Evolutionary conservation across 2,113 vertebrate species (phyloP), one percentile per base, ranked within the genome.

Genomic region (Galeopterus variegatus): DNA sequence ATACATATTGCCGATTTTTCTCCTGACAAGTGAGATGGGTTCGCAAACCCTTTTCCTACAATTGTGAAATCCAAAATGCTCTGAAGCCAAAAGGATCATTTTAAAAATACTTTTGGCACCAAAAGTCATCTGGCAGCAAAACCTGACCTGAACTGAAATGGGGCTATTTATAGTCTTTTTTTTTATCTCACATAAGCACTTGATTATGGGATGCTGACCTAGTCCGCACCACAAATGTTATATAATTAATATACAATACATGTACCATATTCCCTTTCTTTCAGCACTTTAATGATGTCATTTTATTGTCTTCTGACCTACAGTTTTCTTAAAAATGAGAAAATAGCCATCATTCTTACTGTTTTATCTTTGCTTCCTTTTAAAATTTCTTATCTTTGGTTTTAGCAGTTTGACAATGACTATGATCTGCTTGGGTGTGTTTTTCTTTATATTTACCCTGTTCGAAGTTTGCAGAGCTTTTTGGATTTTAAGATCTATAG

Each of bases 51-150:
- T 62, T 88, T 93, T 41, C 54, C 24, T 93, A 24, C 48, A 94
- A 60, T 88, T 92, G 56, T 77, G 58, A 95, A 97, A 96, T 85
- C 18, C 21, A 14, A 45, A 88, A 93, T 65, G 18, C 48, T 83
- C 48, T 83, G 15, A 97, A 92, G 52, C 62, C 45, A 75, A 94
- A 93, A 86, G 31, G 41, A 73, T 36, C 93, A 45, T 88, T 82
- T 58, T 26, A 8, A 65, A 72, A 83, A 91, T 50, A n/a, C 6
- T 58, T 80, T n/a, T 70, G 45, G n/a, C 79, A 91, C 56, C 76
- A 81, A 84, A 93, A 75, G 54, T 90, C 82, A 88, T 52, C 18
- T 92, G 76, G 89, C 50, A 94, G 50, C 54, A 80, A 95, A 93
- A 70, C n/a, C 33, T 64, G 10, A 64, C 54, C 75, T 85, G 69